Percentiles rank a stretch among this genome's conserved stretches.
phyloP scores from a whole-genome alignment of 1,140 invertebrate species.

The Chironomus striatipennis region DNA sequence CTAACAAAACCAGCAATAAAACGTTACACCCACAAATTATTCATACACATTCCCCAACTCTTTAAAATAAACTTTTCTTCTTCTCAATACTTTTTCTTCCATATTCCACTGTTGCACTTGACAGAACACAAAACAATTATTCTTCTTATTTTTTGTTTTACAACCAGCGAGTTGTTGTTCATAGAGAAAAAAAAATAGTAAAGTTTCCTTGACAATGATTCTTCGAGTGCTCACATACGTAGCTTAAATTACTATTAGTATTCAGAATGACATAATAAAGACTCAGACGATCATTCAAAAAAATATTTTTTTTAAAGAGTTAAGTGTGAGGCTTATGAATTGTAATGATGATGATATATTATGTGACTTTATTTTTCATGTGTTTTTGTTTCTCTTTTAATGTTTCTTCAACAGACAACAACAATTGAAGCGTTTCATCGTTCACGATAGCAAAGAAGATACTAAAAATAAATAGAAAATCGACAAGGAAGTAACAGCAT shows the following conservation, averaged over 20 bases:
- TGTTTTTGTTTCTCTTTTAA: neutral
- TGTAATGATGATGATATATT: too few relatives aligned
- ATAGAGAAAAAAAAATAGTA: too few relatives aligned
- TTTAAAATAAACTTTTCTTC: too few relatives aligned
- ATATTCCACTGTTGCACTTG: neutral
- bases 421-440: neutral
- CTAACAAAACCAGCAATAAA: too few relatives aligned
- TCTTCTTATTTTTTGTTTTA: neutral
- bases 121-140: neutral
- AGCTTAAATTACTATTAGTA: too few relatives aligned
- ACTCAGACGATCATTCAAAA: neutral
- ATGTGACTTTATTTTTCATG: neutral
- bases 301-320: too few relatives aligned
- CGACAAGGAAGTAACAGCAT: neutral
- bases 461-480: neutral
- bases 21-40: too few relatives aligned
- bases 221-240: neutral
- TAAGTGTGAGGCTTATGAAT: too few relatives aligned
- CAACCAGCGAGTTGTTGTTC: too few relatives aligned
- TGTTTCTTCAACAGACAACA: neutral
- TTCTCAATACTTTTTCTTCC: too few relatives aligned
- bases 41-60: too few relatives aligned
- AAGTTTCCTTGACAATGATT: slow-evolving; percentile 1
- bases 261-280: neutral
- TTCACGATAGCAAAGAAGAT: neutral